phyloP scores from a whole-genome alignment of 2,888 invertebrate genomes.

The Euclidia mi region DNA sequence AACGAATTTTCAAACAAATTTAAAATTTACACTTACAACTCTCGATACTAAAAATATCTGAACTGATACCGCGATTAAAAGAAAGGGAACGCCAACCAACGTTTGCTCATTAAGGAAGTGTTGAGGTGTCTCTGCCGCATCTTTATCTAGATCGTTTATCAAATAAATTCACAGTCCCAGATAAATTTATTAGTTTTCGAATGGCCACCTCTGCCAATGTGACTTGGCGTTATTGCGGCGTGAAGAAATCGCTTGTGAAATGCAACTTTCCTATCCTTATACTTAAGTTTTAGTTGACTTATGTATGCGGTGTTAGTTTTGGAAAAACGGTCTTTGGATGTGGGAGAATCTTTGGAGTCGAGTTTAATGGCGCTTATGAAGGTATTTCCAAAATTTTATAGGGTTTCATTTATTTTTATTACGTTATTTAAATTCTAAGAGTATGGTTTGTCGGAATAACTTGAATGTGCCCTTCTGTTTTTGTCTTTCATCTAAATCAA shows the following conservation, averaged over 20 bases:
- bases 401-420: constrained; percentile 9
- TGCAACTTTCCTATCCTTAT: constrained; percentile 63
- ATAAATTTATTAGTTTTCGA: constrained; percentile 85
- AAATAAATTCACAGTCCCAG: constrained; percentile 85
- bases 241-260: constrained; percentile 66
- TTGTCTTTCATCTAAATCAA: too few relatives aligned
- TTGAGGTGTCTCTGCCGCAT: constrained; percentile 67
- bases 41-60: neutral
- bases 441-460: too few relatives aligned
- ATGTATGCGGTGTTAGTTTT: constrained; percentile 30
- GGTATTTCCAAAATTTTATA: constrained; percentile 13
- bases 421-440: neutral
- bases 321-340: constrained; percentile 13
- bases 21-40: too few relatives aligned
- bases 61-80: constrained; percentile 4
- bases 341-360: constrained; percentile 5
- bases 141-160: constrained; percentile 84
- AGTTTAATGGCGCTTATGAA: constrained; percentile 12
- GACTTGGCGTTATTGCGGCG: constrained; percentile 76
- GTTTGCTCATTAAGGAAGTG: constrained; percentile 69
- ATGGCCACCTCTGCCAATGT: constrained; percentile 78
- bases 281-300: constrained; percentile 46
- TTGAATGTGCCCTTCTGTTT: too few relatives aligned
- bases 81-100: constrained; percentile 49
- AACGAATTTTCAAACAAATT: too few relatives aligned